These are phyloP conservation scores for Sepiola atlantica DNA, from an alignment of 2,888 invertebrate genomes.

Conservation along the genomic window DNA sequence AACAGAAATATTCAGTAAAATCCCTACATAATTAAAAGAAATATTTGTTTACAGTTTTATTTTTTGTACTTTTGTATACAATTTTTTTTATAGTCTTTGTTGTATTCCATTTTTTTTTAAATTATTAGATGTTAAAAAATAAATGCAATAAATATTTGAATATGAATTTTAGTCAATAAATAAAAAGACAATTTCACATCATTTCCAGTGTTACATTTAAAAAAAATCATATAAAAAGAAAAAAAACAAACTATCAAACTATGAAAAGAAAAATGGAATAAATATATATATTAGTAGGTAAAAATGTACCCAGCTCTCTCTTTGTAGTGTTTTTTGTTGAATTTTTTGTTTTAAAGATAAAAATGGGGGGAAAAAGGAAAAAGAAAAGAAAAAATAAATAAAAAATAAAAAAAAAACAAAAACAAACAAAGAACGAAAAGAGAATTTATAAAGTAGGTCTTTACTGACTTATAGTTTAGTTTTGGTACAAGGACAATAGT, in stretches of 20 bases:
- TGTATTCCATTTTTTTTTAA: background rate
- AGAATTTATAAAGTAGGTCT: too few relatives aligned
- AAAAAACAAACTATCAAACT: background rate
- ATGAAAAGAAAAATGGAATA: background rate
- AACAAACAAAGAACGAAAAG: too few relatives aligned
- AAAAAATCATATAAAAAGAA: background rate
- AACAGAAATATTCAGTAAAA: background rate
- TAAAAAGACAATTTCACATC: background rate
- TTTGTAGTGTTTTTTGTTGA: too few relatives aligned
- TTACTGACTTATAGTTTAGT: too few relatives aligned
- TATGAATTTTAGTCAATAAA: background rate
- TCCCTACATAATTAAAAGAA: background rate
- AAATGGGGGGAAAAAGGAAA: too few relatives aligned
- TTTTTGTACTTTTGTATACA: background rate
- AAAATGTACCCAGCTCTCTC: background rate
- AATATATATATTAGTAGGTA: background rate
- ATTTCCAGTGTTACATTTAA: background rate
- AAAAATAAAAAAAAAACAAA: too few relatives aligned
- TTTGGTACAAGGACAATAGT: too few relatives aligned
- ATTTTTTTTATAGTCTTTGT: background rate
- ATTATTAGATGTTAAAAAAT: background rate
- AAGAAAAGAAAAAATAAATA: background rate
- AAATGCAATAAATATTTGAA: slow-evolving; percentile 1
- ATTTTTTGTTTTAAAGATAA: too few relatives aligned
- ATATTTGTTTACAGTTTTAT: background rate